phyloP scores from a whole-genome alignment of 2,113 vertebrate species.

The Pelmatolapia mariae region DNA sequence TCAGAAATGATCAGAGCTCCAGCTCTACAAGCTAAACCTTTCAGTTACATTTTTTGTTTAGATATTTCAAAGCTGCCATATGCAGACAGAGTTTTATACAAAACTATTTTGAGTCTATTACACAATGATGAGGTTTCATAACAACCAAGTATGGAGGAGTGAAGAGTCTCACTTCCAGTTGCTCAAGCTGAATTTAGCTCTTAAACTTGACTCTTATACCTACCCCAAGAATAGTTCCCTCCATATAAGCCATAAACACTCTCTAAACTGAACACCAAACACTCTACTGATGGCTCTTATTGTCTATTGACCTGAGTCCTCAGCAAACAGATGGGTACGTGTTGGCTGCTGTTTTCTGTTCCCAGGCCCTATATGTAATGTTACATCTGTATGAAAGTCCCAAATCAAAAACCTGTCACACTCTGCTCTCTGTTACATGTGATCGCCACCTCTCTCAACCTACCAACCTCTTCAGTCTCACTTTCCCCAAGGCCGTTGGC shows the following conservation, averaged over 20 bases:
- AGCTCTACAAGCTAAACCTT: neutral
- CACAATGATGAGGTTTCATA: slow-evolving; percentile 13
- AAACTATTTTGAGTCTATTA: slow-evolving; percentile 12
- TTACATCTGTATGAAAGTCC: neutral
- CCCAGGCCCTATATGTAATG: neutral
- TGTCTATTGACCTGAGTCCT: neutral
- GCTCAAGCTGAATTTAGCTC: slow-evolving; percentile 8
- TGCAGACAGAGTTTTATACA: neutral
- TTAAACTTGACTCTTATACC: neutral
- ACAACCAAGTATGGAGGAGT: neutral
- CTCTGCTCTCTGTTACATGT: neutral
- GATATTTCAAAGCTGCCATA: neutral
- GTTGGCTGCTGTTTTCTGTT: neutral
- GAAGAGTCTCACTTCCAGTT: slow-evolving; percentile 11
- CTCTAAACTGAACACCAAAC: neutral
- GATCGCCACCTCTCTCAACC: neutral
- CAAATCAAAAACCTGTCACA: neutral
- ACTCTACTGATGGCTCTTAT: neutral
- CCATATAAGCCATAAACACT: neutral
- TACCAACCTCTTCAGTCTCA: neutral
- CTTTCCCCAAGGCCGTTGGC: neutral
- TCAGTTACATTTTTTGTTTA: neutral
- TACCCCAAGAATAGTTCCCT: neutral
- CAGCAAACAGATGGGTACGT: neutral
- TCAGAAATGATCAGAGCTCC: neutral